Evolutionary conservation across 2,888 invertebrate genomes (phyloP), one percentile per base, ranked within the genome.

Genomic region (Danaus chrysippus): DNA sequence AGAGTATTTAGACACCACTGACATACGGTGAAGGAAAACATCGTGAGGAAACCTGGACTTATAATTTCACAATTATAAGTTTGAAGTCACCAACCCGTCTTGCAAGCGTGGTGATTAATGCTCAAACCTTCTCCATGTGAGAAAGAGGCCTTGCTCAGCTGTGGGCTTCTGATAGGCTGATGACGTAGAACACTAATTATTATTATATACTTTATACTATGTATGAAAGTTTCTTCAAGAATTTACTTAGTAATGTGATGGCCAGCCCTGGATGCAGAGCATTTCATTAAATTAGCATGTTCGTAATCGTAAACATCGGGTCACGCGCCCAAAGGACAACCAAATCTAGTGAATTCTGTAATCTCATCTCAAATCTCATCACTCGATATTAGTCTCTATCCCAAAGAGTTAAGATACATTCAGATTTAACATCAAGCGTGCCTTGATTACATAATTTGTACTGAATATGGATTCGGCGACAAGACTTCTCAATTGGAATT

Each of bases 231-330:
- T 34, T 34, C 8, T 34, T 6, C 23, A 34, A 6, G 23, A 6
- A 5, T 8, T 34, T 34, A 34, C 23, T 34, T 34, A 34, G 23
- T 34, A 34, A 34, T 34, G 23, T 6, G 23, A 34, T 8, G 23
- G 66, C 19, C 66, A 62, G 53, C 64, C 56, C 56, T 58, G 59
- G 43, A 34, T 59, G 59, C 56, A 56, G 44, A 62, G 58, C 58
- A 56, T 64, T 64, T 62, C 64, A 67, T 67, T 67, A 64, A 62
- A 69, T 61, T 64, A 66, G 64, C 67, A 68, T 67, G 67, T 67
- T 60, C 58, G 55, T 66, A 63, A 65, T 62, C 79, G 80, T 80
- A 81, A 82, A 74, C 72, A 73, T 68, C 68, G 66, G 74, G 78
- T 78, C 79, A 78, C 81, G 79, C 76, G 75, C 76, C 71, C 57